Evolutionary conservation across 2,113 vertebrate genomes (phyloP), one percentile per base, ranked within the genome.

Genomic region (Eptesicus fuscus): DNA sequence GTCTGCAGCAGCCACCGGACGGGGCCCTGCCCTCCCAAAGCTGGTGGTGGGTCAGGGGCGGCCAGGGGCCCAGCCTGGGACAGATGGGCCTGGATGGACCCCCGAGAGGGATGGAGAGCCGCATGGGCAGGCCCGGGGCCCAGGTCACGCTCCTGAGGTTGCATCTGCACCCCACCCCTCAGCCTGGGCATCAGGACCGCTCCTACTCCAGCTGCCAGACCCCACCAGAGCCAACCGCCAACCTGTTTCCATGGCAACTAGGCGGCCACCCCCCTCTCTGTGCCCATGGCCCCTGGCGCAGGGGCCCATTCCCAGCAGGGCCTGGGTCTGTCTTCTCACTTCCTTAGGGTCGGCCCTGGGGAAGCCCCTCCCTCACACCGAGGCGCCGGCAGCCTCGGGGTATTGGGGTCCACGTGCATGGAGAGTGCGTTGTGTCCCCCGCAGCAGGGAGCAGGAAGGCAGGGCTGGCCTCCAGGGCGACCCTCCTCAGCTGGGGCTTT

Each of bases 171-270:
- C 14, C 53, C 12, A 7, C 3, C 13, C 28, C 32, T 11, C 3
- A 17, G 74, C 4, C 0, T 18, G 17, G 78, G 53, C 37, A 30
- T 63, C 61, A 40, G 53, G 70, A 37, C 71, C 30, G 32, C 74
- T 87, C 53, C 65, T 3, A 4, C 10, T 69, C 51, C 76, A 80
- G 79, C 86, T 69, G 35, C 53, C 85, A 91, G 63, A 65, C 83
- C 88, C 88, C 61, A 40, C 17, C 35, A 44, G 74, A 86, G 35
- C 94, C 80, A 90, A 67, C 25, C 51, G 40, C 93, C 80, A 88
- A 71, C 28, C 67, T 63, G 84, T 96, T 78, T 97, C 94, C 90
- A 67, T 3, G 6, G 90, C 92, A 96, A 90, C 92, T 44, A 82
- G 83, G 51, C 6, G 6, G 69, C 80, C 17, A 2, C 17, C 40